Evolutionary conservation across 2,113 vertebrate genomes (phyloP), one percentile per base, ranked within the genome.

Genomic region (Xiphophorus maculatus): DNA sequence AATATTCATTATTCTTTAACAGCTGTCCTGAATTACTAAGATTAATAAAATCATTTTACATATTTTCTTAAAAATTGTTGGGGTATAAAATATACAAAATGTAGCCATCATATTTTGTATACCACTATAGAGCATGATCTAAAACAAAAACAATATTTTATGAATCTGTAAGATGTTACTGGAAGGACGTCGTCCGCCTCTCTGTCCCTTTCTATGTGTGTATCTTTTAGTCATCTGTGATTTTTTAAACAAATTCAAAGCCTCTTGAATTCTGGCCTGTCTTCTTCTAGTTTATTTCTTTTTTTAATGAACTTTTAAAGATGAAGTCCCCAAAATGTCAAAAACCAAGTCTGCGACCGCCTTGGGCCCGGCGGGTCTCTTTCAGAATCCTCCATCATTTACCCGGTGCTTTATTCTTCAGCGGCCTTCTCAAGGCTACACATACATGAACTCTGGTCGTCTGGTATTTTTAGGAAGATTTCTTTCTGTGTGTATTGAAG

Each of bases 401-500:
- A 32, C 28, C 32, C 2, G 5, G 13, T 63, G 44, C 44, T 48
- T 48, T 48, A 19, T 19, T 48, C 17, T 48, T 48, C 44, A 1
- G 15, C 17, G 44, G 44, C 15, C 44, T 48, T 48, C 44, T 48
- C 44, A 48, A 48, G 15, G 17, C 17, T 27, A 1, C 27, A 29
- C 61, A 29, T 63, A 40, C 17, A 40, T 19, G 19, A 74, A 15
- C 65, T 69, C 27, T 2, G 44, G 37, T 68, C 65, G 51, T 58
- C 30, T 13, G 51, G 66, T 62, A 30, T 58, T 76, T 29, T 29
- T 11, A 58, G 14, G 40, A 27, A 44, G 51, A 62, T 68, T n/a
- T 40, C 48, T 64, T 69, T 69, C 44, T 44, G 42, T 74, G 28
- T 69, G 30, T 48, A 48, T 71, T 76, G 4, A 51, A 44, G 66